phyloP scores from a whole-genome alignment of 2,888 invertebrate genomes.

The Sycophila texana region DNA sequence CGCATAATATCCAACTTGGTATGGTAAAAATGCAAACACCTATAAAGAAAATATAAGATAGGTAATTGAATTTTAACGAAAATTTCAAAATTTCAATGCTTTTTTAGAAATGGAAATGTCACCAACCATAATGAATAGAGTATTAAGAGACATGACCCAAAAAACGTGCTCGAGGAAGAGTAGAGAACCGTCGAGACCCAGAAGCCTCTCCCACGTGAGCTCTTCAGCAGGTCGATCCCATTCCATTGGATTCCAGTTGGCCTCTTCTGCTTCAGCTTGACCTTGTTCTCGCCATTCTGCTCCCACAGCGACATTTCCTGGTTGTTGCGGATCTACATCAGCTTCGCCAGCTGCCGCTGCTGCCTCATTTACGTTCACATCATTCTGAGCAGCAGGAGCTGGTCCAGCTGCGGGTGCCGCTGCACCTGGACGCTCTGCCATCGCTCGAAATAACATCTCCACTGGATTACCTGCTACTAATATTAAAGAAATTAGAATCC shows the following conservation, averaged over 20 bases:
- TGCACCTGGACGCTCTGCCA: constrained; percentile 49
- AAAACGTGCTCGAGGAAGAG: constrained; percentile 99
- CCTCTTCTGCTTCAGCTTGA: constrained; percentile 83
- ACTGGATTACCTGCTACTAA: constrained; percentile 46
- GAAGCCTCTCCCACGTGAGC: constrained; percentile 96
- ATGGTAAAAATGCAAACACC: constrained; percentile 97
- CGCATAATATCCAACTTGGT: constrained; percentile 93
- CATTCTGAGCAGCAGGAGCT: background rate
- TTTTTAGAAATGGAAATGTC: background rate
- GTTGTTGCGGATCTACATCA: constrained; percentile 62
- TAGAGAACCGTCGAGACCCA: constrained; percentile 97
- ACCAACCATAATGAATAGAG: constrained; percentile 89
- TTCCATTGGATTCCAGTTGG: constrained; percentile 98
- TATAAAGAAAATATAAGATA: constrained; percentile 48
- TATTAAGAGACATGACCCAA: constrained; percentile 98
- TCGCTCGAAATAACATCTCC: constrained; percentile 49
- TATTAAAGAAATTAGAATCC: background rate
- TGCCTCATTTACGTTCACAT: background rate
- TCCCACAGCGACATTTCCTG: constrained; percentile 65
- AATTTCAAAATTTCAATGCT: constrained; percentile 6
- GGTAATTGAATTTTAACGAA: background rate
- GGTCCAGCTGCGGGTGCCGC: constrained; percentile 22
- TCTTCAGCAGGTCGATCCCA: constrained; percentile 99
- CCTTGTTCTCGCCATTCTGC: constrained; percentile 64
- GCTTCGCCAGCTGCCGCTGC: constrained; percentile 63